These are phyloP conservation scores for Vulpes vulpes DNA, from an alignment of 2,113 vertebrate genomes.

Conservation along the genomic window DNA sequence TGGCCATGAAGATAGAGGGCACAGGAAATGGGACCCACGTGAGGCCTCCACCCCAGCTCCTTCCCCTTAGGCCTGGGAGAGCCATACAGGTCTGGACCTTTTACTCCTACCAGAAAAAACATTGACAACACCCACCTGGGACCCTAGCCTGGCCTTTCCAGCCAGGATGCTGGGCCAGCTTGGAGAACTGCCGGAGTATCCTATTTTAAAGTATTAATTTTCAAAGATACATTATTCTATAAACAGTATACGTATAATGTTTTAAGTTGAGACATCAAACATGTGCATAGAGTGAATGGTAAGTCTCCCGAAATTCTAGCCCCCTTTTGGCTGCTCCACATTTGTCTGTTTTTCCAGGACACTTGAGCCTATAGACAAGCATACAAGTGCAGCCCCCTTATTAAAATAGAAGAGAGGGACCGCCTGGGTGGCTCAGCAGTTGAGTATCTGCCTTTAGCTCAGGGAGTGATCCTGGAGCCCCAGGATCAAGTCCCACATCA, in stretches of 20 bases:
- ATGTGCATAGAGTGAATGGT: background rate
- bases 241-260: background rate
- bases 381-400: background rate
- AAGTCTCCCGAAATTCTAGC: background rate
- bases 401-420: background rate
- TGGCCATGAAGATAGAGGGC: background rate
- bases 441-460: no score
- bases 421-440: no score
- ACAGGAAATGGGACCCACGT: background rate
- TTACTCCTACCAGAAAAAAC: background rate
- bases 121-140: background rate
- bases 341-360: background rate
- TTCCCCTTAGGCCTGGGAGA: background rate
- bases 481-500: no score
- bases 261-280: background rate
- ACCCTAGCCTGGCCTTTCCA: background rate
- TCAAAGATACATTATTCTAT: background rate
- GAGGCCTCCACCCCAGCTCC: background rate
- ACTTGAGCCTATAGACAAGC: background rate
- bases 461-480: no score
- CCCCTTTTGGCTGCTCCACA: no score
- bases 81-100: background rate
- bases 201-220: conserved; percentile 46
- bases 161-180: conserved; percentile 1
- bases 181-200: conserved; percentile 18